Conservation (phyloP, 1,140 invertebrate species). For the Bombus polaris region DNA sequence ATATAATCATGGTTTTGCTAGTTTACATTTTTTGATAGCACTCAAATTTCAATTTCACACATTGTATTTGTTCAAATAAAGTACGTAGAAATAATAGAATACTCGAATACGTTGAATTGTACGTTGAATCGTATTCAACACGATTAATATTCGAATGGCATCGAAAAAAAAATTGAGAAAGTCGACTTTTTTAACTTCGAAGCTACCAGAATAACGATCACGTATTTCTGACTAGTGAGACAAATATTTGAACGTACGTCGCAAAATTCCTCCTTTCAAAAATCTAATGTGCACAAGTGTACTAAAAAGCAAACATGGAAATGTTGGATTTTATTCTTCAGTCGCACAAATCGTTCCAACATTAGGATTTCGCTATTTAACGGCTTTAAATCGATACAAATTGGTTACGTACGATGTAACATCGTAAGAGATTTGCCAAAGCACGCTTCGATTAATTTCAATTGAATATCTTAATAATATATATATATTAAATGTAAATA, state of each 20-base stretch:
- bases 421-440: not conserved
- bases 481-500: not conserved
- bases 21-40: too few species aligned
- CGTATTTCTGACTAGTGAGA: not conserved
- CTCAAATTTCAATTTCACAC: too few species aligned
- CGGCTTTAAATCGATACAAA: slow-evolving; percentile 29
- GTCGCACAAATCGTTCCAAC: not conserved
- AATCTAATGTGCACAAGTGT: too few species aligned
- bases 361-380: slow-evolving; percentile 10
- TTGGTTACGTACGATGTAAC: not conserved
- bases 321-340: not conserved
- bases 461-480: slow-evolving; percentile 1
- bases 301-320: too few species aligned
- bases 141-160: not conserved
- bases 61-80: too few species aligned
- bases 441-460: slow-evolving; percentile 1
- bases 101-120: too few species aligned
- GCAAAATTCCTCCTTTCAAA: not conserved
- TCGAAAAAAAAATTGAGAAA: not conserved
- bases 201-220: not conserved
- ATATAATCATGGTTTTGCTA: too few species aligned
- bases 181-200: not conserved
- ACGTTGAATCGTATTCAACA: not conserved
- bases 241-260: not conserved
- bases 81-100: too few species aligned